Evolutionary conservation across 2,113 vertebrate species (phyloP).

Genomic region (Podarcis cretensis): DNA sequence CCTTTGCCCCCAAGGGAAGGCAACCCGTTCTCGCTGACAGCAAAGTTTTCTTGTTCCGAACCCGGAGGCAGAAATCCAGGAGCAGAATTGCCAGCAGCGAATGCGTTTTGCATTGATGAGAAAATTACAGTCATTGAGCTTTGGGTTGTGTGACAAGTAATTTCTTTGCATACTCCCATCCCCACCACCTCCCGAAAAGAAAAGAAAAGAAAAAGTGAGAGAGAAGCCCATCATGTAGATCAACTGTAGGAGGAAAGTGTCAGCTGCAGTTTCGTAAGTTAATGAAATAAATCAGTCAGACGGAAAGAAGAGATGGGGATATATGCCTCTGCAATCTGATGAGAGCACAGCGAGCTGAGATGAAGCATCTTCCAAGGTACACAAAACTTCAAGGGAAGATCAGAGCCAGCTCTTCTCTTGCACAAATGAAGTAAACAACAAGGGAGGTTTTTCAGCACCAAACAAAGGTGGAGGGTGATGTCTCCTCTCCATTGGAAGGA

Average conservation of each 20-base stretch:
- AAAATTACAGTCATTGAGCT: conserved; percentile 61
- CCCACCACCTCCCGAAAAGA: not conserved
- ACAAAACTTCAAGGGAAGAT: not conserved
- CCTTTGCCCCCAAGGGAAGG: too few relatives aligned
- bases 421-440: too few relatives aligned
- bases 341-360: conserved; percentile 37
- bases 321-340: conserved; percentile 43
- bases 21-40: not conserved
- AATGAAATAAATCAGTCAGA: conserved; percentile 70
- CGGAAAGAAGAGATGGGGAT: conserved; percentile 51
- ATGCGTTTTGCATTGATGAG: conserved; percentile 60
- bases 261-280: conserved; percentile 63
- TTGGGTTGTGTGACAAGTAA: conserved; percentile 60
- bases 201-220: not conserved
- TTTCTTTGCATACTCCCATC: conserved; percentile 47
- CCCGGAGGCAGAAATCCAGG: not conserved
- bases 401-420: too few relatives aligned
- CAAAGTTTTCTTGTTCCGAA: not conserved
- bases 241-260: conserved; percentile 71
- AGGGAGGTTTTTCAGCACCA: not conserved
- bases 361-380: not conserved
- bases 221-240: conserved; percentile 25
- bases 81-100: not conserved
- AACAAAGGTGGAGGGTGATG: not conserved
- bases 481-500: not conserved